Percentiles rank a stretch among this genome's conserved stretches.
Evolutionary conservation across 2,113 vertebrate genomes (phyloP).

Genomic region (Antigone vipio): DNA sequence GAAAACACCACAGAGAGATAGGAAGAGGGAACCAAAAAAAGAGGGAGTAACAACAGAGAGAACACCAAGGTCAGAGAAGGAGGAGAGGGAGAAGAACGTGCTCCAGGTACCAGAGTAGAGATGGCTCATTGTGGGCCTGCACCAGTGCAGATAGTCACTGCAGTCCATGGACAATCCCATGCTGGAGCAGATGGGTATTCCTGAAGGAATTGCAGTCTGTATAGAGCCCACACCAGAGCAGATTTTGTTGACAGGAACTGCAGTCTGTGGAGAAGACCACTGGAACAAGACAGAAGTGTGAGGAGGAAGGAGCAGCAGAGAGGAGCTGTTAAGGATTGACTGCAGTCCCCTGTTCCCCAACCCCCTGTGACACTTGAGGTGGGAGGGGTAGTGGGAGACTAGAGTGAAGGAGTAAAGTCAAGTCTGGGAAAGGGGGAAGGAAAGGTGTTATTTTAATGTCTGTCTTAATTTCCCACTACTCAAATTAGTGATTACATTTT

Average conservation of each 20-base stretch:
- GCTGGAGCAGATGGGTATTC: neutral
- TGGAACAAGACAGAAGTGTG: neutral
- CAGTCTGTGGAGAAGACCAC: neutral
- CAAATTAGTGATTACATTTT: neutral
- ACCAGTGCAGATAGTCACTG: neutral
- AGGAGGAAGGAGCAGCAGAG: neutral
- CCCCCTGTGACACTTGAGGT: neutral
- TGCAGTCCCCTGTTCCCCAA: neutral
- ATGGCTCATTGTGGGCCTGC: neutral
- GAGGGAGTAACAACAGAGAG: neutral
- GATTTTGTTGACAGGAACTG: neutral
- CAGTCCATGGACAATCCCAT: neutral
- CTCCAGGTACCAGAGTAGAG: neutral
- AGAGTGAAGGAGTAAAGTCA: neutral
- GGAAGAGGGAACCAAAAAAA: neutral
- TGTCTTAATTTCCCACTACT: neutral
- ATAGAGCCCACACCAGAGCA: neutral
- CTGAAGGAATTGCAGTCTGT: neutral
- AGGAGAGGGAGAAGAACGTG: neutral
- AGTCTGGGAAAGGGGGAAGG: neutral
- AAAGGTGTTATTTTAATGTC: neutral
- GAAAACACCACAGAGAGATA: neutral
- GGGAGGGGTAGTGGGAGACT: neutral
- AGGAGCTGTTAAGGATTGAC: neutral
- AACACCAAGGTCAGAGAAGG: neutral